Evolutionary conservation across 2,113 vertebrate genomes (phyloP).

Genomic region (Psilopogon haemacephalus): DNA sequence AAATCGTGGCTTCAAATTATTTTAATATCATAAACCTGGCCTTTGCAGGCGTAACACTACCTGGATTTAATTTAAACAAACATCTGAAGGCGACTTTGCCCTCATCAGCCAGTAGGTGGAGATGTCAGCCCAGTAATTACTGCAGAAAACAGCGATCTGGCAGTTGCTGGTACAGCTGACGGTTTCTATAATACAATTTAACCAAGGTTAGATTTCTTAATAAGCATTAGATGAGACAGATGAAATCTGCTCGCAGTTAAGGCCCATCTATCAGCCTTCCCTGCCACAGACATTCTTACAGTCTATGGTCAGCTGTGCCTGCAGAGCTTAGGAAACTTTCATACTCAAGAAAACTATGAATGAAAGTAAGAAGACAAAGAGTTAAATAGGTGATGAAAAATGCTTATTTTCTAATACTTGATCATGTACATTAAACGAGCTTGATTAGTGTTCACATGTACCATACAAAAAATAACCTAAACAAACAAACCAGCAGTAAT

Average conservation of each 20-base stretch:
- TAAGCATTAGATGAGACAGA: slow-evolving; percentile 54
- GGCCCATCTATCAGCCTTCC: background rate
- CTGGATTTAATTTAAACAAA: background rate
- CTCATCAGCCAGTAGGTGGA: slow-evolving; percentile 70
- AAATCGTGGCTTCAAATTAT: background rate
- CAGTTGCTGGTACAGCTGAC: background rate
- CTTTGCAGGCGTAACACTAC: background rate
- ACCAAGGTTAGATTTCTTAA: slow-evolving; percentile 30
- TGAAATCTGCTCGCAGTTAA: slow-evolving; percentile 28
- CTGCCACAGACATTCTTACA: background rate
- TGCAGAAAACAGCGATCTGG: background rate
- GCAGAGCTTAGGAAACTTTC: background rate
- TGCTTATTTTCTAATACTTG: background rate
- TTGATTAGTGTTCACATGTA: background rate
- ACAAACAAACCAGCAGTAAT: background rate
- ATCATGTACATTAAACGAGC: background rate
- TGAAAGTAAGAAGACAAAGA: background rate
- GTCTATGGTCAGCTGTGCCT: background rate
- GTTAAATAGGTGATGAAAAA: background rate
- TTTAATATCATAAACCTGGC: background rate
- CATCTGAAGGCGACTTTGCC: background rate
- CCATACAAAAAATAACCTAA: background rate
- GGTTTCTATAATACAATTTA: background rate
- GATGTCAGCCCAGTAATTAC: slow-evolving; percentile 48
- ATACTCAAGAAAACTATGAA: background rate